Conservation (phyloP, 1,140 invertebrate species). For the Ooceraea biroi region DNA sequence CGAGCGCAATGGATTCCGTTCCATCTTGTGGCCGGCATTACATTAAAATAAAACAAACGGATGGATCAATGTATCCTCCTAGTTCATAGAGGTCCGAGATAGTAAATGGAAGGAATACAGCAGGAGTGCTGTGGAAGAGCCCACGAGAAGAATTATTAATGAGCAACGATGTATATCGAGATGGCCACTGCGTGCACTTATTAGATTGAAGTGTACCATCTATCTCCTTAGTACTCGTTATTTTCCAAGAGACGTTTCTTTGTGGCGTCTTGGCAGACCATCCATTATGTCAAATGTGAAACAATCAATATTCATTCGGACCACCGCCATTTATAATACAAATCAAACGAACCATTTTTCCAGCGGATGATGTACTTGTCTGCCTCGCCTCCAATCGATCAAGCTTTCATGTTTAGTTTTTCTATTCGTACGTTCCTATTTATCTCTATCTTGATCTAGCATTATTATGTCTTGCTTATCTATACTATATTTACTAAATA, state of each 20-base stretch:
- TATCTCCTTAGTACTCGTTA: neutral
- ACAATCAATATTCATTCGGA: neutral
- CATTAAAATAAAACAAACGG: constrained; percentile 35
- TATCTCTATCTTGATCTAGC: too few relatives aligned
- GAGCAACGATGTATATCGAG: neutral
- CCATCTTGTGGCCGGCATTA: constrained; percentile 24
- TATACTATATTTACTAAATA: too few relatives aligned
- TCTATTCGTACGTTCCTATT: too few relatives aligned
- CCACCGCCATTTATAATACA: neutral
- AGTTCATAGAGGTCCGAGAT: neutral
- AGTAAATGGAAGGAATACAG: neutral
- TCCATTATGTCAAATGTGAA: neutral
- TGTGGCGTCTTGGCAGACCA: neutral
- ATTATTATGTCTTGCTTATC: too few relatives aligned
- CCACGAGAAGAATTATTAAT: constrained; percentile 51
- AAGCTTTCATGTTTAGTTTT: neutral
- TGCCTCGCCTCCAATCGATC: too few relatives aligned
- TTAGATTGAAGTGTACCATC: constrained; percentile 11
- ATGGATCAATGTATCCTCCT: neutral
- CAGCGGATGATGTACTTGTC: neutral
- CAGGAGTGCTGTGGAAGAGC: neutral
- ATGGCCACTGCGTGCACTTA: neutral
- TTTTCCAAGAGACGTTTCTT: neutral
- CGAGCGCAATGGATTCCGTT: constrained; percentile 59
- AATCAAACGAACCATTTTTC: neutral